Evolutionary conservation across 2,888 invertebrate species (phyloP).

Genomic region (Thysanoteuthis rhombus): DNA sequence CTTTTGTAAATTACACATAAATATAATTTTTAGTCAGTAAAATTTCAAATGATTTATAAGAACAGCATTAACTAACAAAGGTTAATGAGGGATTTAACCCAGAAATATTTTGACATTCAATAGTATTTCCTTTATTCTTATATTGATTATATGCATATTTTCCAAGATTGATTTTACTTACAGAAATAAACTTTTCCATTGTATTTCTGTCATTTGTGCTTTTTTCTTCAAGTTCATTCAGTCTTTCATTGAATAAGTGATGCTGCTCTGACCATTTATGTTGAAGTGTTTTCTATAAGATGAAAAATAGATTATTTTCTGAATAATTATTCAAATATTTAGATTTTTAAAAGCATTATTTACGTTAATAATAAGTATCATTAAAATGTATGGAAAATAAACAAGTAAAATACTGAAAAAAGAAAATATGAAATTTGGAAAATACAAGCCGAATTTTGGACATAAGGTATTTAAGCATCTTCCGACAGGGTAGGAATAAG

Average conservation of each 20-base stretch:
- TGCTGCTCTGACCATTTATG: background rate
- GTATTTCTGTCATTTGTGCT: background rate
- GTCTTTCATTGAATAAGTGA: background rate
- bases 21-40: background rate
- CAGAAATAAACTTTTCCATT: background rate
- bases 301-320: background rate
- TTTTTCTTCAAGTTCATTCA: background rate
- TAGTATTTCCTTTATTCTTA: background rate
- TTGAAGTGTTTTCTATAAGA: background rate
- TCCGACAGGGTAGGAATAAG: too few species aligned
- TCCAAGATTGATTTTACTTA: background rate
- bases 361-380: background rate
- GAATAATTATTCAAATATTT: background rate
- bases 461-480: background rate
- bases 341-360: background rate
- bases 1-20: too few species aligned
- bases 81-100: too few species aligned
- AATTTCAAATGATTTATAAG: background rate
- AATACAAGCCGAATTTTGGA: background rate
- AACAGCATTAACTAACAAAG: background rate
- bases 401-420: background rate
- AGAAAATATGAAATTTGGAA: background rate
- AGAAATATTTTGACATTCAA: background rate
- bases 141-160: too few species aligned
- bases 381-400: background rate